These are phyloP conservation scores for Hemiprocne comata DNA, from an alignment of 2,113 vertebrate genomes.

Conservation along the genomic window DNA sequence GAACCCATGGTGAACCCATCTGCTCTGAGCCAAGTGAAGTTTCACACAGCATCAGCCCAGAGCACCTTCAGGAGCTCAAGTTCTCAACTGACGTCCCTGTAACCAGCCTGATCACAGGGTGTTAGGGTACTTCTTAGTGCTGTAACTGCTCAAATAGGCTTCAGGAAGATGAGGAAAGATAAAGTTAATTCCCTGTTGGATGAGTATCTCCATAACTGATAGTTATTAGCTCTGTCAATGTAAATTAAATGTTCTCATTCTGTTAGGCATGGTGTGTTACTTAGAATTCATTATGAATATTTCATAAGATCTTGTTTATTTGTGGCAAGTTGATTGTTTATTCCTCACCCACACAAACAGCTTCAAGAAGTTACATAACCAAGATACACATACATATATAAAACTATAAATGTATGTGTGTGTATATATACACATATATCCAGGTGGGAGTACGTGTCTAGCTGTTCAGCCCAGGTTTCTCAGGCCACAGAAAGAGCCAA, in stretches of 20 bases:
- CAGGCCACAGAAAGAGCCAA: background rate
- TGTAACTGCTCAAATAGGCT: background rate
- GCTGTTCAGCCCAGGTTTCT: background rate
- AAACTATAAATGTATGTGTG: background rate
- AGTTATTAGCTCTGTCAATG: background rate
- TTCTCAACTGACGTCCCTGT: fast-evolving
- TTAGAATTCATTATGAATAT: background rate
- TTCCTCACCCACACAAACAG: background rate
- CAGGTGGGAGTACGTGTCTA: too few species aligned
- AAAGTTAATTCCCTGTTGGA: background rate
- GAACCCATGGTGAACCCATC: fast-evolving
- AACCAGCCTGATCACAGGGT: background rate
- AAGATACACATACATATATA: background rate
- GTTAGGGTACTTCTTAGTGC: background rate
- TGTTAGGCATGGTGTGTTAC: background rate
- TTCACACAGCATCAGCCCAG: background rate
- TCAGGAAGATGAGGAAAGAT: background rate
- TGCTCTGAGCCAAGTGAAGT: background rate
- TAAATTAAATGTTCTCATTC: background rate
- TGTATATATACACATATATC: too few species aligned
- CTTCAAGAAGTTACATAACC: background rate
- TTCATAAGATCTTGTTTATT: background rate
- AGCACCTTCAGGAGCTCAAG: background rate
- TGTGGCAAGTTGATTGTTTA: background rate
- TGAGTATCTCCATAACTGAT: background rate